A percentile compares a stretch with the other conserved stretches of the same genome.
These are phyloP conservation scores for Harpalus rufipes DNA, from an alignment of 2,888 invertebrate species.

Conservation along the genomic window DNA sequence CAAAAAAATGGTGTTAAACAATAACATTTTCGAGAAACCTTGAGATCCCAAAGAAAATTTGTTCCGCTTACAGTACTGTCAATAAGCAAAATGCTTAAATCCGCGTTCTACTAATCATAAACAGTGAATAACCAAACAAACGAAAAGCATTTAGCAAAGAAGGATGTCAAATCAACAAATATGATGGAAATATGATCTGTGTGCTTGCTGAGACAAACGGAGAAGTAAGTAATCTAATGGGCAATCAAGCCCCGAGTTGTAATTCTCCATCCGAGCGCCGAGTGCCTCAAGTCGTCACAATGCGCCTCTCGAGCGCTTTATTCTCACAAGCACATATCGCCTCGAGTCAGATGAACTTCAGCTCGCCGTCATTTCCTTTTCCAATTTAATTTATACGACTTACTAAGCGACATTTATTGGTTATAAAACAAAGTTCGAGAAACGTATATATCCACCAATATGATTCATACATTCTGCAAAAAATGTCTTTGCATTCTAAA, in stretches of 20 bases:
- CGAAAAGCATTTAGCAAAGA: not conserved
- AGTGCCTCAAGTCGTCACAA: conserved; percentile 21
- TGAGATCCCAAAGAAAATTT: no score
- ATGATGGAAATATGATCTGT: not conserved
- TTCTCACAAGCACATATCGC: conserved; percentile 42
- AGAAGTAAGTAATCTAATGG: conserved; percentile 37
- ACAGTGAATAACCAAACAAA: not conserved
- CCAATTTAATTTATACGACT: conserved; percentile 59
- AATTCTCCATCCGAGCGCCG: conserved; percentile 14
- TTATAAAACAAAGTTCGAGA: conserved; percentile 54
- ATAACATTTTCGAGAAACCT: no score
- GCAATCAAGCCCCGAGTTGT: conserved; percentile 38
- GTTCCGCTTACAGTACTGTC: no score
- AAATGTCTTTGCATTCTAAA: conserved; percentile 46
- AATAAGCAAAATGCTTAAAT: no score
- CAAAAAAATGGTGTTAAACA: no score
- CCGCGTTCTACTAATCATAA: no score
- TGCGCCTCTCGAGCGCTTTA: conserved; percentile 33
- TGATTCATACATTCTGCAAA: conserved; percentile 18
- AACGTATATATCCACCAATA: conserved; percentile 25
- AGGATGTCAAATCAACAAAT: not conserved
- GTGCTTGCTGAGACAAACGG: conserved; percentile 5
- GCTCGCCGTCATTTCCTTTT: conserved; percentile 45
- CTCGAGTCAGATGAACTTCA: conserved; percentile 47
- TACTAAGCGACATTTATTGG: conserved; percentile 59